Evolutionary conservation across 2,888 invertebrate genomes (phyloP).

Genomic region (Eristalis arbustorum): DNA sequence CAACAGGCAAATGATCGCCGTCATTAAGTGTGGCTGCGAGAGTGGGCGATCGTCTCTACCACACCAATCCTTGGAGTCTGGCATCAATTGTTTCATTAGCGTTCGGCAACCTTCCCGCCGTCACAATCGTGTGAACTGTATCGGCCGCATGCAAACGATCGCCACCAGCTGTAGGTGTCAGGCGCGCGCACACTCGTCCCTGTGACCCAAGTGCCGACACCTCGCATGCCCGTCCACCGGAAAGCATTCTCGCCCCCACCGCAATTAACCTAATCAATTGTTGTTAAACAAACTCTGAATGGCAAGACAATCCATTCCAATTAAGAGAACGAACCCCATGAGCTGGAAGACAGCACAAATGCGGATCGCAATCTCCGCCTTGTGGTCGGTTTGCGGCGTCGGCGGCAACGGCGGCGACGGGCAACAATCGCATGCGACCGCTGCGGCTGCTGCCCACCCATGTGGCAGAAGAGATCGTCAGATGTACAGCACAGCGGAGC

Average conservation of each 20-base stretch:
- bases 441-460: conserved; percentile 57
- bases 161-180: neutral
- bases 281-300: conserved; percentile 65
- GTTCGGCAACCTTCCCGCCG: neutral
- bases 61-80: neutral
- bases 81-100: neutral
- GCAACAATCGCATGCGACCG: conserved; percentile 47
- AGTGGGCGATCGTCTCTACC: neutral
- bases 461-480: conserved; percentile 64
- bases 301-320: conserved; percentile 57
- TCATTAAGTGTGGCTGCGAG: no score
- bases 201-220: neutral
- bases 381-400: neutral
- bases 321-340: conserved; percentile 50
- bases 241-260: conserved; percentile 35
- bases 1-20: no score
- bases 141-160: neutral
- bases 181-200: no score
- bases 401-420: neutral
- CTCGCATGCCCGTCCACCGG: conserved; percentile 12
- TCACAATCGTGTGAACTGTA: neutral
- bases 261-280: conserved; percentile 62
- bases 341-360: conserved; percentile 41
- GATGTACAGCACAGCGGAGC: conserved; percentile 2
- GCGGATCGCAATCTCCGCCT: conserved; percentile 2